phyloP scores from a whole-genome alignment of 2,113 vertebrate species.

The Melanerpes formicivorus region DNA sequence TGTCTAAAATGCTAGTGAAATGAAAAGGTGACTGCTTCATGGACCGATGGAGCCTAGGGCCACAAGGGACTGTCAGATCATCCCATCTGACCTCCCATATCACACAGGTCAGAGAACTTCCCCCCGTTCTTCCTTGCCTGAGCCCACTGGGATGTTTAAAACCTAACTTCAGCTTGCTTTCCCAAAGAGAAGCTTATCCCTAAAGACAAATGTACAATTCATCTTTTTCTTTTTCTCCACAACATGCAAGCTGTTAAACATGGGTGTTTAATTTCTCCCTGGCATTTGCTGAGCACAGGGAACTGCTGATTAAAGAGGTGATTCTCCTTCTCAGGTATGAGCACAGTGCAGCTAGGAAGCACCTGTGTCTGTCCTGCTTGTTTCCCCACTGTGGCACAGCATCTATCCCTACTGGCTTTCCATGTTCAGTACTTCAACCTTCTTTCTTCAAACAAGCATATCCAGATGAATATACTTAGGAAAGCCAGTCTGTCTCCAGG shows the following conservation, averaged over 20 bases:
- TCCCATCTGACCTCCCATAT: background rate
- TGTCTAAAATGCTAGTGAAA: slow-evolving; percentile 46
- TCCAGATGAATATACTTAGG: background rate
- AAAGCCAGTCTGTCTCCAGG: background rate
- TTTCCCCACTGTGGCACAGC: background rate
- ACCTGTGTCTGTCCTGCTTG: background rate
- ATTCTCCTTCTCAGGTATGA: background rate
- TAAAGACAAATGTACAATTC: background rate
- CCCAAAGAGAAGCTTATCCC: background rate
- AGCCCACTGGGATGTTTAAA: background rate
- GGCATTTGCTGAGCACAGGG: background rate
- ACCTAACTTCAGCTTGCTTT: background rate
- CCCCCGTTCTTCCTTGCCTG: background rate
- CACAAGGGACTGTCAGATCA: background rate
- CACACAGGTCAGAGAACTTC: slow-evolving; percentile 7
- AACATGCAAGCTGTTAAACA: background rate
- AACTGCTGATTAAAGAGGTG: background rate
- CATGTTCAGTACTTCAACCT: background rate
- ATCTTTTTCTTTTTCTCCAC: background rate
- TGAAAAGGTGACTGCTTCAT: slow-evolving; percentile 61
- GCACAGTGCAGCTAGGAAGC: background rate
- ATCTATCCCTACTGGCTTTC: background rate
- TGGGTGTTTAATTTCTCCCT: background rate
- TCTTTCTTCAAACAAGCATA: background rate
- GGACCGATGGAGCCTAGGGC: background rate